Evolutionary conservation across 2,888 invertebrate species (phyloP).

Genomic region (Epistrophe grossulariae): DNA sequence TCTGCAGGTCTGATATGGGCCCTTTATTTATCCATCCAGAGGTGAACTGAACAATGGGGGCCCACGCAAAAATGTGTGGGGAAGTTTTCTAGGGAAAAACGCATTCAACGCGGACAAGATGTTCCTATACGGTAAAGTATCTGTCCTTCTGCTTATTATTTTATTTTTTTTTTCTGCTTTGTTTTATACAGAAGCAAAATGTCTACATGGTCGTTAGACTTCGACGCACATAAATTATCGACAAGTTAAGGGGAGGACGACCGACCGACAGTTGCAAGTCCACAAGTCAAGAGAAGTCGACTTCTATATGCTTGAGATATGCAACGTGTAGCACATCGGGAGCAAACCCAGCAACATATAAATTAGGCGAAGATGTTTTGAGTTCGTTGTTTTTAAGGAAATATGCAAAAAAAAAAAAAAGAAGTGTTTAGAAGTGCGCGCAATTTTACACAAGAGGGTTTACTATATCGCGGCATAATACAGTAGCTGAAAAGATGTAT

Average conservation of each 20-base stretch:
- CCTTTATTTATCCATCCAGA: constrained; percentile 10
- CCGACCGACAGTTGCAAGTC: constrained; percentile 14
- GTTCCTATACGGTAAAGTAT: constrained; percentile 17
- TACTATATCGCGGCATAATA: neutral
- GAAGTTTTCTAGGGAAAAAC: constrained; percentile 47
- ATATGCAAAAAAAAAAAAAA: constrained; percentile 45
- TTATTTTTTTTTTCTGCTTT: constrained; percentile 24
- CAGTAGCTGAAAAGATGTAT: constrained; percentile 31
- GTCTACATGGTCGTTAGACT: constrained; percentile 66
- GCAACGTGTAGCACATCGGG: constrained; percentile 55
- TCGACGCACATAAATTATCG: constrained; percentile 73
- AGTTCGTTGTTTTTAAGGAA: neutral
- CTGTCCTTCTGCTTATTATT: constrained; percentile 21
- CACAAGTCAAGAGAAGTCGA: neutral
- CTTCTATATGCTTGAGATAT: constrained; percentile 15
- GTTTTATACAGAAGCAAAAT: constrained; percentile 60
- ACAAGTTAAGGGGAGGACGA: constrained; percentile 33
- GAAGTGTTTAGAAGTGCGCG: constrained; percentile 40
- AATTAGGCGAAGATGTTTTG: constrained; percentile 59
- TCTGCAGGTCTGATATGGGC: neutral
- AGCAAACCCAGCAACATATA: constrained; percentile 64
- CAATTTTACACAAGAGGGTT: constrained; percentile 20
- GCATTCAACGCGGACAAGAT: constrained; percentile 47
- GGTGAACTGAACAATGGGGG: constrained; percentile 64
- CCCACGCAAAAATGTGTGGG: constrained; percentile 65